Conservation (phyloP, 1,140 invertebrate species). For the Amphibalanus amphitrite region DNA sequence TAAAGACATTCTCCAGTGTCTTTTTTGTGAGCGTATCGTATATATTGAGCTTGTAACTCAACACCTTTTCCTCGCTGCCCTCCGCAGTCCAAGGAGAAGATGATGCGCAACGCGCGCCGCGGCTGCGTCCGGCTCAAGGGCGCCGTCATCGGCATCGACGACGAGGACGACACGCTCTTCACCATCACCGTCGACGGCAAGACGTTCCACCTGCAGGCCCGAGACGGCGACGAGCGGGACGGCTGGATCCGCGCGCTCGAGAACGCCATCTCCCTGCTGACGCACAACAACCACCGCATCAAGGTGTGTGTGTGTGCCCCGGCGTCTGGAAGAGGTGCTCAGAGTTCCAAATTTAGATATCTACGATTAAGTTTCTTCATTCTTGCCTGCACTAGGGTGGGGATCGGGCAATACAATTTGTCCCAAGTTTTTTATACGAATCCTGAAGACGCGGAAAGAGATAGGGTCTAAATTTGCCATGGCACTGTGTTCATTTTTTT, state of each 20-base stretch:
- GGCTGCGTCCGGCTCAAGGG: conserved; percentile 87
- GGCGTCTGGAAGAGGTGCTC: too few species aligned
- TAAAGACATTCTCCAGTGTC: background rate
- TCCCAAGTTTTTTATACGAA: too few species aligned
- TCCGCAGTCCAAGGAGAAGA: conserved; percentile 71
- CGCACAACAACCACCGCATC: conserved; percentile 20
- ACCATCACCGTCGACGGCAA: conserved; percentile 98
- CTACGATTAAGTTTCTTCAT: too few species aligned
- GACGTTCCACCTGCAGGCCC: conserved; percentile 90
- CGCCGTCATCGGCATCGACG: conserved; percentile 95
- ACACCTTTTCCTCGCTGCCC: conserved; percentile 5
- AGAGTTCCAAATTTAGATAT: too few species aligned
- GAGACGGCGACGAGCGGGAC: conserved; percentile 82
- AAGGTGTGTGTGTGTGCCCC: background rate
- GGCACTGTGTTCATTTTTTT: too few species aligned
- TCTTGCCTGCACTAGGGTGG: too few species aligned
- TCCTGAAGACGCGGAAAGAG: too few species aligned
- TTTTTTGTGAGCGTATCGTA: background rate
- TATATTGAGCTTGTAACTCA: conserved; percentile 1
- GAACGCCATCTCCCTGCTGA: conserved; percentile 75
- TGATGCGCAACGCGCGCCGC: conserved; percentile 85
- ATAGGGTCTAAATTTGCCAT: too few species aligned
- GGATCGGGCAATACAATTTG: too few species aligned
- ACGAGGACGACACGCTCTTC: conserved; percentile 85
- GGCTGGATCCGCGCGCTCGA: conserved; percentile 88